phyloP scores from a whole-genome alignment of 1,140 invertebrate species.

The Dysdera silvatica region DNA sequence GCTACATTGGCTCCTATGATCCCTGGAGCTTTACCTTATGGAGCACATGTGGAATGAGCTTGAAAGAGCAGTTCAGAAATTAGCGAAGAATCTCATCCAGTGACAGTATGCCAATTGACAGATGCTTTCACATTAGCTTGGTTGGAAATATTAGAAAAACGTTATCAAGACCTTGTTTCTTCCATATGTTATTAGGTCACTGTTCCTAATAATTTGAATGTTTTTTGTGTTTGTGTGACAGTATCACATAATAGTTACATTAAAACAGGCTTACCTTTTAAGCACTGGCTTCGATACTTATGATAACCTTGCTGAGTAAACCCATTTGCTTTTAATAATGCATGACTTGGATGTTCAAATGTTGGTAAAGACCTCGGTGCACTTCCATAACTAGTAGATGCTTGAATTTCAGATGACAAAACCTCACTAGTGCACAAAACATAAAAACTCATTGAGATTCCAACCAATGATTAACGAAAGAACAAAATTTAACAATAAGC shows the following conservation, averaged over 20 bases:
- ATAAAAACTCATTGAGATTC: not conserved
- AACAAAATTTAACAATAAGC: not conserved
- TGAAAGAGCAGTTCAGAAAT: no score
- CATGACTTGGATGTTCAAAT: conserved; percentile 94
- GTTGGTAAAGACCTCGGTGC: conserved; percentile 66
- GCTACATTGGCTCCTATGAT: no score
- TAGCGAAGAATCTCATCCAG: no score
- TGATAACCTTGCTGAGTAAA: conserved; percentile 96
- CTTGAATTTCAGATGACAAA: conserved; percentile 16
- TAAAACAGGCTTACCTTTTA: conserved; percentile 62
- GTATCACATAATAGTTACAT: conserved; percentile 2
- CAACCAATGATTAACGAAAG: not conserved
- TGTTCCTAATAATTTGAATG: no score
- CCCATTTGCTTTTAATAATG: conserved; percentile 90
- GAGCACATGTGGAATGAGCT: no score
- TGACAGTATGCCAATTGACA: no score
- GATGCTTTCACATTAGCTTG: no score
- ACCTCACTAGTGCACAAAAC: not conserved
- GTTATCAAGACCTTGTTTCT: no score
- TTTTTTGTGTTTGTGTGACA: not conserved
- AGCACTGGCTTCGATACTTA: conserved; percentile 84
- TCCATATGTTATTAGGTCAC: no score
- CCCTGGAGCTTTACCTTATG: no score
- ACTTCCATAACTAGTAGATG: conserved; percentile 42
- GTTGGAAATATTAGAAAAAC: no score